Evolutionary conservation across 2,797 vertebrate genomes (phyloP), one percentile per base, ranked within the genome.

Genomic region (Danio aesculapii): DNA sequence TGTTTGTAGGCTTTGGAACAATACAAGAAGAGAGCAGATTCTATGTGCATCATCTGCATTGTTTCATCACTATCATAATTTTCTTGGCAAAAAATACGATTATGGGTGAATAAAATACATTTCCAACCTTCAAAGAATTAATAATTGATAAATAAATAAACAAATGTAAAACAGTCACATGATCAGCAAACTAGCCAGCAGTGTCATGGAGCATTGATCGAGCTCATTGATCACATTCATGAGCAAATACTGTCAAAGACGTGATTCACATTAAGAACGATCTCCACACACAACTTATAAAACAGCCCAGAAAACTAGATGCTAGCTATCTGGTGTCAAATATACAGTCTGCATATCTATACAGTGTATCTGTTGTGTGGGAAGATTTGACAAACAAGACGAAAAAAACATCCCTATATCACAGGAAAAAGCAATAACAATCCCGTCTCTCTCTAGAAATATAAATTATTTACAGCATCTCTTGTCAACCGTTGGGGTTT

Each of bases 351-450:
- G 12, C 59, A 47, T 46, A 49, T 59, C 16, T 16, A 70, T 50
- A 53, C 30, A 30, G 30, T 30, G 30, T 30, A 30, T 64, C n/a
- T 21, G 49, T 17, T 21, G 49, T 76, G 61, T 55, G 7, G 50
- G n/a, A 70, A 30, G 49, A 77, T 55, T 21, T 67, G 41, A 67
- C 53, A 63, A 50, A 41, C 46, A 63, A 75, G 47, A 75, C 8
- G 49, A 74, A 74, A 49, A 43, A 43, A 30, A 30, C 30, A 16
- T 70, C 6, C n/a, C 1, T 43, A 39, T 14, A 43, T 44, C 13
- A 41, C 14, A 63, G 5, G 13, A 17, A 71, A 53, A 76, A 46
- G 75, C 52, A 77, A 77, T 67, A 77, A 57, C 17, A 57, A 13
- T 57, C 50, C 53, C 5, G 0, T 53, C 49, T 76, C 43, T 14